Evolutionary conservation across 2,113 vertebrate genomes (phyloP).

Genomic region (Seriola quinqueradiata): DNA sequence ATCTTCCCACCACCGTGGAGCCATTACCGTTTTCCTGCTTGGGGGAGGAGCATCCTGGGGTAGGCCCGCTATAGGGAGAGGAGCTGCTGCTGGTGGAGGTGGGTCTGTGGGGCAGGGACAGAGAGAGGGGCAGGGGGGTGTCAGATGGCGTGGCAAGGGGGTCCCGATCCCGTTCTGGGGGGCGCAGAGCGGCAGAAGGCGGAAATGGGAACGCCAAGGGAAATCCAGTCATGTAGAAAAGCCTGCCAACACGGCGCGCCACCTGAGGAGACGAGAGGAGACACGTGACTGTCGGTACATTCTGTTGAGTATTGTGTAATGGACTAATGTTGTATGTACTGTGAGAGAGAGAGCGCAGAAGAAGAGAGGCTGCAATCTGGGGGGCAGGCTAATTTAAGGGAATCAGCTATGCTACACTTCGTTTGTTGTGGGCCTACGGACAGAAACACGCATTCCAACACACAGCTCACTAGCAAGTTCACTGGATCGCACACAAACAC

Average conservation of each 20-base stretch:
- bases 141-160: conserved; percentile 73
- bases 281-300: conserved; percentile 56
- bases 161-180: conserved; percentile 84
- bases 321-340: neutral
- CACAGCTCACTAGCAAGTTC: conserved; percentile 17
- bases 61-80: conserved; percentile 85
- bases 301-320: neutral
- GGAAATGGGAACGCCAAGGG: conserved; percentile 93
- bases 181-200: conserved; percentile 84
- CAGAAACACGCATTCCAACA: conserved; percentile 55
- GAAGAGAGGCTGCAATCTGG: conserved; percentile 58
- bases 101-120: conserved; percentile 79
- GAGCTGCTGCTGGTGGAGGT: conserved; percentile 87
- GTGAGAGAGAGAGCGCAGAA: conserved; percentile 58
- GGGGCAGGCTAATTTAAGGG: conserved; percentile 67
- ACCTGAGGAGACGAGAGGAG: conserved; percentile 84
- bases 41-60: conserved; percentile 86
- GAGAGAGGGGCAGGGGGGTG: conserved; percentile 59
- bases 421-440: conserved; percentile 35
- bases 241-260: conserved; percentile 91
- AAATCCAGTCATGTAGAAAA: conserved; percentile 96
- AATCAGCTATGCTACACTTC: conserved; percentile 67
- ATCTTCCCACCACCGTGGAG: conserved; percentile 72
- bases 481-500: conserved; percentile 51
- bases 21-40: conserved; percentile 90